Evolutionary conservation across 2,888 invertebrate genomes (phyloP).

Genomic region (Entomobrya multifasciata): DNA sequence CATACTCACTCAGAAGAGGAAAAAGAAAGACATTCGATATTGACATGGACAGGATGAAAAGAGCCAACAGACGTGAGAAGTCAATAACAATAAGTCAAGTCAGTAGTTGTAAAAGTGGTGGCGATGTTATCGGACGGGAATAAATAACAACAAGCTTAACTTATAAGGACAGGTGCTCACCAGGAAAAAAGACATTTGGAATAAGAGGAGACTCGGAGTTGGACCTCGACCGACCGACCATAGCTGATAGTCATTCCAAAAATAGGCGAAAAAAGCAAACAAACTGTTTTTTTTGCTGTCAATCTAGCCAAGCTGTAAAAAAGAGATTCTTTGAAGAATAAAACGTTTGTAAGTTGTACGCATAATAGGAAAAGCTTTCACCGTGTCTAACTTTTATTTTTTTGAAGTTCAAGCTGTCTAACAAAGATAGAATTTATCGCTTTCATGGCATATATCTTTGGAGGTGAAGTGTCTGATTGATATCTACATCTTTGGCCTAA

Average conservation of each 20-base stretch:
- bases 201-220: no score
- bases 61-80: conserved; percentile 61
- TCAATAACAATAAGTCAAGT: conserved; percentile 65
- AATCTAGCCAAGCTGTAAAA: conserved; percentile 32
- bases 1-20: neutral
- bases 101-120: conserved; percentile 44
- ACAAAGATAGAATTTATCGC: conserved; percentile 34
- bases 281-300: conserved; percentile 31
- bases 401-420: conserved; percentile 5
- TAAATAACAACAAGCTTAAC: conserved; percentile 51
- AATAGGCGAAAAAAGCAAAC: neutral
- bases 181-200: no score
- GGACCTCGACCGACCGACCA: no score
- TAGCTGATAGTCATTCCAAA: no score
- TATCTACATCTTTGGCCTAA: neutral
- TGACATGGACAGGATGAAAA: conserved; percentile 64
- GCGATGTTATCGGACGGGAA: conserved; percentile 52
- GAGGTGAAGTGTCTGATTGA: conserved; percentile 33
- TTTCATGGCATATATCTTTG: conserved; percentile 33
- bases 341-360: neutral
- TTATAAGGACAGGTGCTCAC: conserved; percentile 27
- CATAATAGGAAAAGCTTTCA: conserved; percentile 9
- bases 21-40: conserved; percentile 37
- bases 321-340: neutral
- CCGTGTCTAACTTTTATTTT: neutral